phyloP scores from a whole-genome alignment of 2,113 vertebrate genomes.

The Sander vitreus region DNA sequence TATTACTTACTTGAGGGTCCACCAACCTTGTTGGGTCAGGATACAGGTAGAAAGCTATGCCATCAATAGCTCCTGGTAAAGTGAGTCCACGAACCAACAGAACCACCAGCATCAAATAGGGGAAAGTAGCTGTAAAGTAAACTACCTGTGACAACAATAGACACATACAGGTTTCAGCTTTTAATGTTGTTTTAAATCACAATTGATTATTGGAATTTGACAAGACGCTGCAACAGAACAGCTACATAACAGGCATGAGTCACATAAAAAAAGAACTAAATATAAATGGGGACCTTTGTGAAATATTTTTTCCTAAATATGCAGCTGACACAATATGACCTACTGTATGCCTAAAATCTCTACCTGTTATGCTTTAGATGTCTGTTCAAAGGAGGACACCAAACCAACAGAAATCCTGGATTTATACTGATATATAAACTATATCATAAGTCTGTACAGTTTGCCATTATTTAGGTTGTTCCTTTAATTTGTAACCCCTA shows the following conservation, averaged over 20 bases:
- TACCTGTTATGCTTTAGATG: neutral
- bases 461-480: neutral
- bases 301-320: neutral
- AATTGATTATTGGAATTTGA: neutral
- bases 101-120: constrained; percentile 89
- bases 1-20: constrained; percentile 89
- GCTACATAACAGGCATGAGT: neutral
- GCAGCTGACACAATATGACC: neutral
- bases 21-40: constrained; percentile 88
- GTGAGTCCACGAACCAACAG: constrained; percentile 89
- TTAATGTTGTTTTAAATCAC: neutral
- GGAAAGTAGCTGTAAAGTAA: constrained; percentile 95
- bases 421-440: neutral
- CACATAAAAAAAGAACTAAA: neutral
- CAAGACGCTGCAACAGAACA: neutral
- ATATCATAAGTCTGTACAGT: neutral
- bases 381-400: too few relatives aligned
- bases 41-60: constrained; percentile 90
- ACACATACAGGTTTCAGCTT: constrained; percentile 4
- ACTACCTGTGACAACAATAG: constrained; percentile 85
- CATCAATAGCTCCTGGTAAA: constrained; percentile 88
- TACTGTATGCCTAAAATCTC: neutral
- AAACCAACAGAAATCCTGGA: too few relatives aligned
- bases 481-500: neutral
- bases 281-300: neutral